A percentile compares a stretch with the other conserved stretches of the same genome.
These are phyloP conservation scores for Meloidogyne floridensis DNA, from an alignment of 1,140 invertebrate genomes.

Conservation along the genomic window DNA sequence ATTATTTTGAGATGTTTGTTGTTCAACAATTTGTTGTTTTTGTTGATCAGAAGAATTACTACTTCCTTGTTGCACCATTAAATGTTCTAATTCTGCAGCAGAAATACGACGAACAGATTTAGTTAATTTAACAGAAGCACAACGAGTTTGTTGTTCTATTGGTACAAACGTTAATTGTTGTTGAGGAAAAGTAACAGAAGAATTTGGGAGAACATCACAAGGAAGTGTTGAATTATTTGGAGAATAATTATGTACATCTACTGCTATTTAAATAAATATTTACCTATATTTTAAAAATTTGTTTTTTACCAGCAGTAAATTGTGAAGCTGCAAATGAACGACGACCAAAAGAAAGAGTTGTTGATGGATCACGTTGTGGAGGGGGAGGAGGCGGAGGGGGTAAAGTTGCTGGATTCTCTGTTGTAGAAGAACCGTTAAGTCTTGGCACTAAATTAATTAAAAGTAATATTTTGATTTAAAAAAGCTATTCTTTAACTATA, in stretches of 20 bases:
- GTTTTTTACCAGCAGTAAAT: slow-evolving; percentile 15
- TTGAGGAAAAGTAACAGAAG: background rate
- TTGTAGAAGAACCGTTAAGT: background rate
- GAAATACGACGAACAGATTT: slow-evolving; percentile 83
- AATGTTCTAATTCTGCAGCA: slow-evolving; percentile 83
- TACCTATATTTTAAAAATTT: background rate
- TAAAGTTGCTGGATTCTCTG: background rate
- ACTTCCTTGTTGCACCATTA: slow-evolving; percentile 78
- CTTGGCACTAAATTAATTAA: slow-evolving; percentile 13
- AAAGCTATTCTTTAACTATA: no score
- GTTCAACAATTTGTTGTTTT: slow-evolving; percentile 47
- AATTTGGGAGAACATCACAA: background rate
- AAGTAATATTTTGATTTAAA: no score
- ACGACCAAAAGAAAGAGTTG: slow-evolving; percentile 48
- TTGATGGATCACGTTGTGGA: slow-evolving; percentile 53
- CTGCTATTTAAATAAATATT: background rate
- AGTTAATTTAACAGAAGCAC: slow-evolving; percentile 78
- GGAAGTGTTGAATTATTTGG: background rate
- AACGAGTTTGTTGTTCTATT: slow-evolving; percentile 40
- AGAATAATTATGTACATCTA: slow-evolving; percentile 27
- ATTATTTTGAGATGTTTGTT: slow-evolving; percentile 4
- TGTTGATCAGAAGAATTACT: slow-evolving; percentile 33
- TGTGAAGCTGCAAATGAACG: slow-evolving; percentile 9
- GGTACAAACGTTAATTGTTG: slow-evolving; percentile 16
- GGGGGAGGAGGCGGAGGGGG: slow-evolving; percentile 49